phyloP scores from a whole-genome alignment of 2,888 invertebrate species.

The Caenorhabditis sinica region DNA sequence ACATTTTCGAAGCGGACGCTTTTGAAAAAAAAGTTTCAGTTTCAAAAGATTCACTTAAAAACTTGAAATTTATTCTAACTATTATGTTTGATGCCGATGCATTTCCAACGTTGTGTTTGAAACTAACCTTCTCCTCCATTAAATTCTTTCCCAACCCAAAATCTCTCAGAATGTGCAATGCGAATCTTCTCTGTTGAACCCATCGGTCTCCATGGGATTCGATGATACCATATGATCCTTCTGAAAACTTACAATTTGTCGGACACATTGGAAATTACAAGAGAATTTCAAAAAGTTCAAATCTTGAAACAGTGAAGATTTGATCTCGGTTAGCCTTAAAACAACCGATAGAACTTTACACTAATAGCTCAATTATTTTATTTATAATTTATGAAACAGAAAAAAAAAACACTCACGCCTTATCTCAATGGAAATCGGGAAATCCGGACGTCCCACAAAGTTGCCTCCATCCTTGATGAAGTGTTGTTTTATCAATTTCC shows the following conservation, averaged over 20 bases:
- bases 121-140: constrained; percentile 70
- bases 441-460: constrained; percentile 59
- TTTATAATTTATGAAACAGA: too few relatives aligned
- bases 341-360: too few relatives aligned
- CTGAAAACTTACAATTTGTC: constrained; percentile 26
- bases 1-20: too few relatives aligned
- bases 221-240: constrained; percentile 61
- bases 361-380: too few relatives aligned
- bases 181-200: constrained; percentile 63
- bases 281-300: background rate
- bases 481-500: constrained; percentile 58
- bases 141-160: constrained; percentile 72
- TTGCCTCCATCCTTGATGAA: constrained; percentile 64
- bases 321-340: too few relatives aligned
- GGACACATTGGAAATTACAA: background rate
- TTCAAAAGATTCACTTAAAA: background rate
- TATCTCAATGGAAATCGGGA: constrained; percentile 57
- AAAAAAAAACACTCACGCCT: constrained; percentile 33
- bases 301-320: background rate
- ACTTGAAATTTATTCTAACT: background rate
- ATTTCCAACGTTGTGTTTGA: too few relatives aligned
- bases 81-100: too few relatives aligned
- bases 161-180: constrained; percentile 68
- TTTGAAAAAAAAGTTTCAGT: too few relatives aligned
- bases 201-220: constrained; percentile 62